Base-by-base conservation (phyloP, 2,797 vertebrate genomes). In the Molossus alvarezi region DNA sequence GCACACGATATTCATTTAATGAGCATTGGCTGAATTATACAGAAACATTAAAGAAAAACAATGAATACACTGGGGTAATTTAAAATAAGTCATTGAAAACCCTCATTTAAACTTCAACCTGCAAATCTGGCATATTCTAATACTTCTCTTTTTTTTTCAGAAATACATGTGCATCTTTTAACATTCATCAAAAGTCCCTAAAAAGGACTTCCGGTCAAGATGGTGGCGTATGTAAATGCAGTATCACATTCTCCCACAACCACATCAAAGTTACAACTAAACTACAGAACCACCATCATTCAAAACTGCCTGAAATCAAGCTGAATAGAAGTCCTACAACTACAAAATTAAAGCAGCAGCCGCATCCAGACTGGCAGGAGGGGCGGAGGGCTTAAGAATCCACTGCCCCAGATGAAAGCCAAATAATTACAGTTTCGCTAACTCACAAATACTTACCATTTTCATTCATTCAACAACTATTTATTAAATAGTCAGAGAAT, bases 81-180 rank as follows among this genome's bases (percentile, higher is more conserved):
- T 88, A 48, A 77, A 91, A 48, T 33, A 73, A 76, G 20, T 92
- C 69, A 82, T 0, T 65, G n/a, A 64, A 90, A 86, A 86, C 6
- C n/a, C n/a, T 71, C 55, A 69, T 55, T 55, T 87, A 81, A 77
- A 51, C 67, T 72, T 62, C 88, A 73, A 83, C n/a, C 10, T 77
- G 17, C 45, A 93, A 81, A 85, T 67, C 20, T 65, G 8, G 41
- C 21, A 37, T 62, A 65, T 73, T 84, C 45, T 82, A 48, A 45
- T 29, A 83, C 58, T 90, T 77, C 57, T 77, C 45, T 76, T 82
- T 94, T 45, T 76, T 82, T 94, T 67, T 29, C 71, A 64, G 27
- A 90, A 94, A 55, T 6, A 23, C 12, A 9, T 29, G 17, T 89
- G 37, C 17, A 41, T 57, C 33, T 80, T 84, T 55, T 27, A 77